These are phyloP conservation scores for Pygmarrhopalites habei DNA, from an alignment of 1,140 invertebrate species.

Conservation along the genomic window DNA sequence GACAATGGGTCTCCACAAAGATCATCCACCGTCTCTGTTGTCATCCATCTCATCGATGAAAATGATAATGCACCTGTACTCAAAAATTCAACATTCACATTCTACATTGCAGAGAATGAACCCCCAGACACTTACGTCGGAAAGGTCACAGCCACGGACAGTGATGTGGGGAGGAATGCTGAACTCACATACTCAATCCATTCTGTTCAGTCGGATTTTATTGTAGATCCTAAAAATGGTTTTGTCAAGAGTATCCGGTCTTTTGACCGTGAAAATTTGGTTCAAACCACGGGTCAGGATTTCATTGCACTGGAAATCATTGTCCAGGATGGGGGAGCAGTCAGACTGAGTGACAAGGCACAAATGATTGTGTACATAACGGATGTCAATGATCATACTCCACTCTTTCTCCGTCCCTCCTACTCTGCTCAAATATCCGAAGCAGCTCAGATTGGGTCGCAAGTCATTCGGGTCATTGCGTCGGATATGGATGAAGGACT, in stretches of 20 bases:
- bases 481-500: slow-evolving; percentile 80
- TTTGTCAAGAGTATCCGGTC: slow-evolving; percentile 76
- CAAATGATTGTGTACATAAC: slow-evolving; percentile 78
- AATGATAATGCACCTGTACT: slow-evolving; percentile 92
- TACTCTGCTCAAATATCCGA: slow-evolving; percentile 81
- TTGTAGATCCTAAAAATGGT: slow-evolving; percentile 80
- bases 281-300: slow-evolving; percentile 65
- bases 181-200: slow-evolving; percentile 77
- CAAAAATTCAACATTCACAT: slow-evolving; percentile 74
- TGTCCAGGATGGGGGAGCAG: slow-evolving; percentile 75
- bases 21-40: slow-evolving; percentile 72
- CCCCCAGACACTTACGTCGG: slow-evolving; percentile 81
- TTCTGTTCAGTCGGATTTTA: slow-evolving; percentile 67
- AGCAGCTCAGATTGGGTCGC: slow-evolving; percentile 64
- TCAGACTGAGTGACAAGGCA: slow-evolving; percentile 72
- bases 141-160: slow-evolving; percentile 78
- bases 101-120: slow-evolving; percentile 80
- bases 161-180: slow-evolving; percentile 82
- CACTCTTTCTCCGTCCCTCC: slow-evolving; percentile 70
- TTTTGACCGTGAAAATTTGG: slow-evolving; percentile 79
- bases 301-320: slow-evolving; percentile 73
- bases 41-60: slow-evolving; percentile 87
- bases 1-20: slow-evolving; percentile 67
- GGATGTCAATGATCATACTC: slow-evolving; percentile 89
- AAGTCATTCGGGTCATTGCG: slow-evolving; percentile 75